phyloP scores from a whole-genome alignment of 2,888 invertebrate genomes.

The Drosophila parthenogenetica region DNA sequence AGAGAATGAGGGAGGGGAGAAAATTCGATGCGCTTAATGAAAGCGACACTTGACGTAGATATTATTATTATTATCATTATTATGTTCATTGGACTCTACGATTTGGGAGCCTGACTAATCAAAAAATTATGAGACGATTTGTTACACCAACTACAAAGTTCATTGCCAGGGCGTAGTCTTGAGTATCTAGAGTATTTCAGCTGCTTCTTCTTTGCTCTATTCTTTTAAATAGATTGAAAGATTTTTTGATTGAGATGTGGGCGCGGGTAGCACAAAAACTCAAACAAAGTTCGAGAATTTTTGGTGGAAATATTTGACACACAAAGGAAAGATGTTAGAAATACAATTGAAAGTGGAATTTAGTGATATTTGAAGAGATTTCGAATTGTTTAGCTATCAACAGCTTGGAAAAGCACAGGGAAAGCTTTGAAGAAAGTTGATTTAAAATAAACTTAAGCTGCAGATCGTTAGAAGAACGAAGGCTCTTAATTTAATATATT shows the following conservation, averaged over 20 bases:
- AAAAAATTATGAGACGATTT: slow-evolving; percentile 73
- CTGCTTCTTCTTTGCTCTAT: neutral
- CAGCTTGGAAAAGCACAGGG: neutral
- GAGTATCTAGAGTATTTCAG: neutral
- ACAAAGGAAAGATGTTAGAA: slow-evolving; percentile 10
- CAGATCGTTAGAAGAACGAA: too few relatives aligned
- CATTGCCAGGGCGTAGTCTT: slow-evolving; percentile 35
- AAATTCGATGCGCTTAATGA: slow-evolving; percentile 76
- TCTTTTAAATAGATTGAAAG: slow-evolving; percentile 1
- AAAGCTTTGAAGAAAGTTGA: neutral
- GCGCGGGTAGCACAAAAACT: slow-evolving; percentile 33
- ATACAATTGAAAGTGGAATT: neutral
- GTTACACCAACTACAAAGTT: slow-evolving; percentile 65
- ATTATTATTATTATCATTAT: slow-evolving; percentile 29
- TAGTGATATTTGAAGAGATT: slow-evolving; percentile 1
- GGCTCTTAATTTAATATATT: neutral
- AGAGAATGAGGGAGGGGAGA: slow-evolving; percentile 3
- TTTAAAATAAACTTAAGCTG: too few relatives aligned
- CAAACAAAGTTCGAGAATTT: slow-evolving; percentile 29
- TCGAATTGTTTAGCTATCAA: neutral
- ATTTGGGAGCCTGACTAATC: slow-evolving; percentile 69
- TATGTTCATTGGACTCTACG: slow-evolving; percentile 10
- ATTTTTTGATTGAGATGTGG: slow-evolving; percentile 68
- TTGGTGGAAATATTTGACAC: neutral
- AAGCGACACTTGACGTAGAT: slow-evolving; percentile 64